Evolutionary conservation across 1,140 invertebrate genomes (phyloP), one percentile per base, ranked within the genome.

Genomic region (Ceratitis capitata): DNA sequence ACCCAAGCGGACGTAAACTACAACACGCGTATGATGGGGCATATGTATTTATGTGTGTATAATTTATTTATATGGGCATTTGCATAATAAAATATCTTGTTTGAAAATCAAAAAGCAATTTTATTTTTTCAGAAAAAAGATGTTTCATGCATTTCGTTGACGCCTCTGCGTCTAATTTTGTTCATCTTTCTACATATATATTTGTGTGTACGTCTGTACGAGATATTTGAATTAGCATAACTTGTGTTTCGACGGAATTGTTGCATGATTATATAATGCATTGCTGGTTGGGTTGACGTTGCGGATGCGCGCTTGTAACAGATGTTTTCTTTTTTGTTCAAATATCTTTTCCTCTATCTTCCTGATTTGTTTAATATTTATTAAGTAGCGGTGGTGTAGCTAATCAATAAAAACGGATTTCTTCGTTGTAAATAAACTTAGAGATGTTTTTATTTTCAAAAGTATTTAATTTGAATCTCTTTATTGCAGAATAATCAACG

Each of bases 351-450:
- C 10, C 16, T 39, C 6, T 74, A n/a, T 39, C 29, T 32, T 69
- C 58, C 26, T 32, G 64, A 64, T 78, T 45, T 78, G 69, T 42
- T 26, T 26, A 74, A 74, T 42, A 19, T 3, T 10, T 42, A 78
- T n/a, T n/a, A n/a, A n/a, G n/a, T n/a, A n/a, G n/a, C n/a, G n/a
- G n/a, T 3, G 16, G 69, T 78, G 35, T 26, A 45, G 45, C 42
- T 78, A 78, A 78, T 78, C 69, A 45, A 78, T 45, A 35, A 78
- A n/a, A 78, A 78, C 69, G 69, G 35, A 78, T 78, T 78, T n/a
- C n/a, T n/a, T 78, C 16, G 39, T 23, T 45, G 39, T n/a, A 23
- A 78, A 78, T 78, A 26, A 78, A n/a, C 69, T 45, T 26, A 78
- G 7, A 26, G 7, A 78, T 78, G 69, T 47, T 45, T 74, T 78